Percentiles rank a stretch among this genome's conserved stretches.
Evolutionary conservation across 2,797 vertebrate species (phyloP).

Genomic region (Myotis myotis): DNA sequence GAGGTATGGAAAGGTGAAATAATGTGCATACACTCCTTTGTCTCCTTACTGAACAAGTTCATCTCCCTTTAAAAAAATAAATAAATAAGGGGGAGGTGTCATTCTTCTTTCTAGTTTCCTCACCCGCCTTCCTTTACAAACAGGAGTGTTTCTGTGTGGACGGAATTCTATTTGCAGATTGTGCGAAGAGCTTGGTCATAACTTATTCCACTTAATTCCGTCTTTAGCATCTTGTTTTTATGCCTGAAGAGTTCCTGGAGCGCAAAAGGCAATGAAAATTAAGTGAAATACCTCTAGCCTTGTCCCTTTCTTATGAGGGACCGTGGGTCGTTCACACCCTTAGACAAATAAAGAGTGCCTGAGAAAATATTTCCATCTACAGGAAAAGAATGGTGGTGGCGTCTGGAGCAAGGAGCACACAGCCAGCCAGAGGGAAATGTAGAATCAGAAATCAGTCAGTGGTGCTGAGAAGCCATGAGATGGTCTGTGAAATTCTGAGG

Average conservation of each 20-base stretch:
- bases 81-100: background rate
- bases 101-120: background rate
- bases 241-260: background rate
- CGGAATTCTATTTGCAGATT: background rate
- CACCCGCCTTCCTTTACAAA: slow-evolving; percentile 3
- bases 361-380: background rate
- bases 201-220: background rate
- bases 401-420: background rate
- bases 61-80: background rate
- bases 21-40: background rate
- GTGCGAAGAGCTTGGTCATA: background rate
- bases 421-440: background rate
- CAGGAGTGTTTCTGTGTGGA: background rate
- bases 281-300: background rate
- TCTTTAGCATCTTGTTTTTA: slow-evolving; percentile 10
- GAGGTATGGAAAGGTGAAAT: background rate
- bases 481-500: background rate
- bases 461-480: background rate
- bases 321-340: background rate
- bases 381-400: background rate
- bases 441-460: background rate
- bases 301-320: background rate
- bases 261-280: background rate
- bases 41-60: background rate
- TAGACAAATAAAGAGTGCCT: background rate